phyloP scores from a whole-genome alignment of 1,140 invertebrate genomes.

The Dufourea novaeangliae region DNA sequence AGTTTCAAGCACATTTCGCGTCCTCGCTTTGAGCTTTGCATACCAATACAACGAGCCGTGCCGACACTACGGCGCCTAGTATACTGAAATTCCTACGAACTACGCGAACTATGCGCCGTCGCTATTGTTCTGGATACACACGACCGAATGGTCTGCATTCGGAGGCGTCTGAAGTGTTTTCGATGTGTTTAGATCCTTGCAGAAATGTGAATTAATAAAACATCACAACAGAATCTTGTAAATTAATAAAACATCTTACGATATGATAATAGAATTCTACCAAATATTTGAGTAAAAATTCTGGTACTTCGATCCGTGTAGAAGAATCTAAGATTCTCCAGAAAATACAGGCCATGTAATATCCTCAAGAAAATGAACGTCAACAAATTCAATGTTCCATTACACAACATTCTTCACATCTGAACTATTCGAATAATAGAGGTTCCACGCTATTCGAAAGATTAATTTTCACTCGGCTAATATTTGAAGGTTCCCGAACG shows the following conservation, averaged over 20 bases:
- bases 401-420: no score
- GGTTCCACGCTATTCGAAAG: background rate
- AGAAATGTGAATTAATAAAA: background rate
- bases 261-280: no score
- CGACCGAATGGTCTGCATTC: background rate
- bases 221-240: background rate
- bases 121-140: conserved; percentile 20
- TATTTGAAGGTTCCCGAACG: background rate
- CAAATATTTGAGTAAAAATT: no score
- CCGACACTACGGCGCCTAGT: background rate
- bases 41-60: background rate
- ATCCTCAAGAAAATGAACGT: no score
- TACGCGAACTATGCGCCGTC: conserved; percentile 28
- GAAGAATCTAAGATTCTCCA: no score
- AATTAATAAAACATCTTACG: background rate
- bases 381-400: no score
- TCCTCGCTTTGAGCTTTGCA: background rate
- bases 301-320: no score
- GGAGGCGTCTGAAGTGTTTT: background rate
- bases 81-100: conserved; percentile 19
- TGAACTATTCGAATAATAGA: background rate
- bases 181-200: background rate
- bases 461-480: background rate
- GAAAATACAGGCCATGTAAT: no score
- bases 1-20: conserved; percentile 26